Conservation (phyloP, 2,113 vertebrate species). For the Gorsachius goisagi region DNA sequence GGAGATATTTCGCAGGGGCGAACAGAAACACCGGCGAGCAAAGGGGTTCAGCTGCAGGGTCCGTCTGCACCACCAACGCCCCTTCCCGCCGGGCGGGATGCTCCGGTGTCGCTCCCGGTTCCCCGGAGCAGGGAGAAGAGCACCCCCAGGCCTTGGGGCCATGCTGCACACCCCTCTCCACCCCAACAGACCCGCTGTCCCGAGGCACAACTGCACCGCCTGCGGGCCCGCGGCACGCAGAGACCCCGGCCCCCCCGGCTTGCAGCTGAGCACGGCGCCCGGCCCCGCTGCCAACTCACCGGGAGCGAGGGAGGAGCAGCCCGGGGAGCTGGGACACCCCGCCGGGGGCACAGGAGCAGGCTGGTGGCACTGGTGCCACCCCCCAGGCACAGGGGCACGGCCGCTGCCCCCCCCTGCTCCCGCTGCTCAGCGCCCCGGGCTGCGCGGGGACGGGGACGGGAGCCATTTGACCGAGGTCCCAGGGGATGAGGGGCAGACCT, state of each 20-base stretch:
- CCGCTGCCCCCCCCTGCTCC: neutral
- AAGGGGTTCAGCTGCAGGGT: neutral
- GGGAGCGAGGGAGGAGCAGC: neutral
- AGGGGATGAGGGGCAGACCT: neutral
- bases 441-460: neutral
- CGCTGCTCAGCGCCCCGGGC: rapidly evolving
- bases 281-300: neutral
- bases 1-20: neutral
- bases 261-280: rapidly evolving
- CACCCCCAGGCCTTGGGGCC: rapidly evolving
- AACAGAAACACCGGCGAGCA: neutral
- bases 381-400: rapidly evolving
- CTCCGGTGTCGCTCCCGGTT: rapidly evolving
- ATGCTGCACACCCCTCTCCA: rapidly evolving
- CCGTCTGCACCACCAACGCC: rapidly evolving
- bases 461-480: neutral
- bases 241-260: rapidly evolving
- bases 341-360: rapidly evolving
- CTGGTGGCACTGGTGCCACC: neutral
- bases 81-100: neutral
- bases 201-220: neutral
- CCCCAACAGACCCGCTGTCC: neutral
- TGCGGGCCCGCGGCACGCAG: rapidly evolving
- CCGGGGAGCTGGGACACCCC: neutral
- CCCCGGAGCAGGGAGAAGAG: neutral